Base-by-base conservation (phyloP, 2,113 vertebrate species). In the Origma solitaria region DNA sequence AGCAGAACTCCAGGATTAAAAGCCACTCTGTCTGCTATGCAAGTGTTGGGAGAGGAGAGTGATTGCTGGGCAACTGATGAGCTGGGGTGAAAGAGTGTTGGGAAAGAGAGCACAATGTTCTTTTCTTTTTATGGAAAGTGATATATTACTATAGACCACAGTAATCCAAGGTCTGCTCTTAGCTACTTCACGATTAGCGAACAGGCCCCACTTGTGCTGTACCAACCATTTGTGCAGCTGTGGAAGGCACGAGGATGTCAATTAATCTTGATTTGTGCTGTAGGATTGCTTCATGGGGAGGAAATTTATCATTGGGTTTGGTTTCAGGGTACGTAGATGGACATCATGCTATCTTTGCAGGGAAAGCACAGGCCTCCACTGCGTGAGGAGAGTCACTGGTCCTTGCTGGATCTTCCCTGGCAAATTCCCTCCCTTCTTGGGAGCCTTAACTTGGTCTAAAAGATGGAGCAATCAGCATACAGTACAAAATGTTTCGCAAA, bases 111-210 rank as follows among this genome's bases (percentile, higher is more conserved):
- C 81, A 95, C 92, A 95, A 72, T 96, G 93, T 96, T 96, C 95
- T 94, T 94, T 97, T 96, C 95, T 96, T 96, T 96, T 96, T 95
- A 94, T 85, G 86, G 96, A 95, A 97, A 94, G 86, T 96, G 94
- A 97, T 95, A 95, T 92, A 93, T 96, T 93, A 62, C 87, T 89
- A 62, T 76, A 95, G 92, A 82, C 82, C 73, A 54, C 90, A 94
- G 95, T 96, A 97, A 96, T 95, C 87, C 94, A 92, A 93, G 70
- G 64, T 89, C 92, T 96, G 89, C 93, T 94, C 90, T 91, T 83
- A 90, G 94, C 84, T 90, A 57, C 88, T 92, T 92, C 76, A 73
- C 13, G 45, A 94, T 86, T 49, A 95, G 72, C 0, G 23, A 92
- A 95, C 91, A 91, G 94, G 92, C 94, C 56, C 85, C 91, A 85